Evolutionary conservation across 2,888 invertebrate species (phyloP).

Genomic region (Drosophila mimetica): DNA sequence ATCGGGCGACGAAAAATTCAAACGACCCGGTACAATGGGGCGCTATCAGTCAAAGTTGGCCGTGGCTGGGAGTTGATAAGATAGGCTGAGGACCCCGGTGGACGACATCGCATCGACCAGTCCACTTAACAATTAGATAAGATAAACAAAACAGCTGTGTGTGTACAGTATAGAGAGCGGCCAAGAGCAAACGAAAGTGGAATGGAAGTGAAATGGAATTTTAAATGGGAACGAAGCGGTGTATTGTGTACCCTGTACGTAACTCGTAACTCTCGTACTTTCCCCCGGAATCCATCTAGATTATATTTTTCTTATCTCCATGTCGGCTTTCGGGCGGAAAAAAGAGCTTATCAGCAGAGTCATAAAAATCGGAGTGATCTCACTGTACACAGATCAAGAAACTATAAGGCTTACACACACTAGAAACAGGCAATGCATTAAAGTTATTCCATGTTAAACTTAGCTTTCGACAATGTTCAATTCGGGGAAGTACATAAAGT

Average conservation of each 20-base stretch:
- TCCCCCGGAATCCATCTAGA: constrained; percentile 10
- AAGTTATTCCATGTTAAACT: background rate
- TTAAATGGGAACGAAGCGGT: constrained; percentile 16
- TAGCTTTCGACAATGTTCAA: background rate
- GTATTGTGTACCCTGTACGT: constrained; percentile 22
- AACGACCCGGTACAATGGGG: constrained; percentile 38
- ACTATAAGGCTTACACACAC: too few relatives aligned
- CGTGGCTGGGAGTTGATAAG: constrained; percentile 56
- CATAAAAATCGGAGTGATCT: constrained; percentile 25
- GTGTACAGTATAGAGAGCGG: constrained; percentile 41
- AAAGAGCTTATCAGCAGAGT: constrained; percentile 22
- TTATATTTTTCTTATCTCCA: constrained; percentile 7
- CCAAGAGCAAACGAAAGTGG: constrained; percentile 62
- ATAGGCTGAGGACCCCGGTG: constrained; percentile 43
- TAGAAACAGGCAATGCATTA: too few relatives aligned
- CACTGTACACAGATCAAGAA: too few relatives aligned
- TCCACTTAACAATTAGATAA: constrained; percentile 49
- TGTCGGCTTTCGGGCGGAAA: background rate
- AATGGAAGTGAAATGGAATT: constrained; percentile 29
- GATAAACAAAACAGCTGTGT: constrained; percentile 77
- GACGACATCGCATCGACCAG: constrained; percentile 14
- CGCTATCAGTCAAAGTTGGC: constrained; percentile 69
- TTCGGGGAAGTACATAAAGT: background rate
- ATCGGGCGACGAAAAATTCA: constrained; percentile 10
- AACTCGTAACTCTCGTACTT: constrained; percentile 9